Conservation (phyloP, 35 echinoderm and acorn worm genomes). For the Eucidaris tribuloides region DNA sequence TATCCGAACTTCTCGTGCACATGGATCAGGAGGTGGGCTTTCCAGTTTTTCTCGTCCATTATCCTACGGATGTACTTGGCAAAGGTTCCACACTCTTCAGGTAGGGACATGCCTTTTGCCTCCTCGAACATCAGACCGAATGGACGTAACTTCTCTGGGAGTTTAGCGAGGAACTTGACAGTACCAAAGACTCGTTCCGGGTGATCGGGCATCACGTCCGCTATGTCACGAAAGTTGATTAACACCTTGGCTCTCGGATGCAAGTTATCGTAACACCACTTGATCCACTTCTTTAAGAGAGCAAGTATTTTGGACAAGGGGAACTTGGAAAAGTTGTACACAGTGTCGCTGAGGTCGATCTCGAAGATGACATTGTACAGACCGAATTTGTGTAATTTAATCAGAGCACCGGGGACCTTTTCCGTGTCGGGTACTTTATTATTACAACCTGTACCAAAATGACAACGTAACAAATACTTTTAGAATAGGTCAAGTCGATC, state of each 20-base stretch:
- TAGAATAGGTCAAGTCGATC: no score
- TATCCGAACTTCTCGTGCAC: no score
- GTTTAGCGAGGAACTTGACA: conserved; percentile 31
- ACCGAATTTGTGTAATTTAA: not conserved
- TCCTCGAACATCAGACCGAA: conserved; percentile 58
- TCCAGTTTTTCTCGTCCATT: no score
- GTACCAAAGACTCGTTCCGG: conserved; percentile 22
- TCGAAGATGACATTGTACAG: no score
- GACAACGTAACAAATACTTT: not conserved
- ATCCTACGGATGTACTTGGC: conserved; percentile 28
- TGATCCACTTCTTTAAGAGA: conserved; percentile 30
- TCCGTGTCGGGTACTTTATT: conserved; percentile 16
- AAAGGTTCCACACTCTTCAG: conserved; percentile 30
- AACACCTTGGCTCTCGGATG: not conserved
- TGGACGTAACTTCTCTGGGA: conserved; percentile 2
- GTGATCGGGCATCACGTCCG: conserved; percentile 15
- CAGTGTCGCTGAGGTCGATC: conserved; percentile 22
- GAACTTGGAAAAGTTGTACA: conserved; percentile 34
- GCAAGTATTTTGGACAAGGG: conserved; percentile 12
- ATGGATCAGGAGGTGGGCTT: no score
- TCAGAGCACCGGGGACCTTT: conserved; percentile 23
- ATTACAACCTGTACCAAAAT: not conserved
- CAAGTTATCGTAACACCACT: conserved; percentile 23
- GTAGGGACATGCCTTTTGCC: conserved; percentile 12
- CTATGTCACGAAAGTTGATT: conserved; percentile 46